Evolutionary conservation across 2,113 vertebrate genomes (phyloP), one percentile per base, ranked within the genome.

Genomic region (Mormyrus iriodes): DNA sequence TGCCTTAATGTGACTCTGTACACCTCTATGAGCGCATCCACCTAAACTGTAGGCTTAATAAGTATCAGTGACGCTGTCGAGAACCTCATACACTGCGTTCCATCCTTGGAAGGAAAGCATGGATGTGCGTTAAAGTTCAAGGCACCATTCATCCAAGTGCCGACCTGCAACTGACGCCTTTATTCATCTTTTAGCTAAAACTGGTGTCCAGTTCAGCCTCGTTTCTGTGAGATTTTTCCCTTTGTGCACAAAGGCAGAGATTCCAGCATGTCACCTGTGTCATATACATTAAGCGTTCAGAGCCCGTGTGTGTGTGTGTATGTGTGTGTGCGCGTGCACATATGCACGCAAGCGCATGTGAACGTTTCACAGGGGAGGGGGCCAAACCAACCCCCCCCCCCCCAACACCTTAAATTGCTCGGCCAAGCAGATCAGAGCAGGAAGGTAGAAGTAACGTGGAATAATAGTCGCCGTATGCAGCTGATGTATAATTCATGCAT

Each of bases 401-500:
- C 27, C 35, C 53, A 73, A 95, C 95, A 96, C 96, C 96, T 97
- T 96, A 96, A 97, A 97, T 97, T 96, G 96, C 95, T 96, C 96
- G 96, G 96, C 96, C 96, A 95, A 97, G 96, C 94, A 96, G 96
- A 97, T 96, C 96, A 96, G 96, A 96, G 96, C 96, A 96, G 97
- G 96, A 98, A 98, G 98, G 98, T 99, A 98, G 98, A 98, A 98
- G 98, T 98, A 99, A 98, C 97, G 95, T 97, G 97, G 96, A 99
- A 99, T 98, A 99, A 99, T 99, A 98, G 98, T 97, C 97, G 96
- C 98, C 97, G 97, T 97, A 99, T 98, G 98, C 98, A 99, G 98
- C 98, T 99, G 98, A 99, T 99, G 98, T 99, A 99, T 99, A 99
- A 99, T 99, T 99, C 98, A 99, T 99, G 98, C 98, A 98, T 99